Conservation (phyloP, 2,113 vertebrate genomes). For the Cephalopterus ornatus region DNA sequence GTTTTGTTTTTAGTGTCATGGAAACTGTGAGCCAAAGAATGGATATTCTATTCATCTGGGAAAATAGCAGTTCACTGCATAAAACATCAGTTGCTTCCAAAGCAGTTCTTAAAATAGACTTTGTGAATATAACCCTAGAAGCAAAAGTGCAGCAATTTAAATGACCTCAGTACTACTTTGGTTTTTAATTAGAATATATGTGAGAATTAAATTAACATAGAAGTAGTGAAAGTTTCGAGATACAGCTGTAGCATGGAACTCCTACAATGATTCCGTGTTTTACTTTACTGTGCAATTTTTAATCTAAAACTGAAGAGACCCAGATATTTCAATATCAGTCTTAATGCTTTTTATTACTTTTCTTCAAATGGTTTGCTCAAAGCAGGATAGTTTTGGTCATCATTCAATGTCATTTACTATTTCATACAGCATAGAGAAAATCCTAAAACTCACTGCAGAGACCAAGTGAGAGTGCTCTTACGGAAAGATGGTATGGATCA, state of each 20-base stretch:
- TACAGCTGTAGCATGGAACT: not conserved
- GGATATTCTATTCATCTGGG: constrained; percentile 79
- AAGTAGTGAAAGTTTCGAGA: not conserved
- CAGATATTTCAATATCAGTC: not conserved
- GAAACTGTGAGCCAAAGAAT: constrained; percentile 80
- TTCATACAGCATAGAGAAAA: not conserved
- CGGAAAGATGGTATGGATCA: not conserved
- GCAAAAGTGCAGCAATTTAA: constrained; percentile 46
- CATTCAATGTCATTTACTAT: not conserved
- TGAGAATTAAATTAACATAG: constrained; percentile 2
- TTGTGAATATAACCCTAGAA: constrained; percentile 65
- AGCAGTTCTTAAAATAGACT: constrained; percentile 75
- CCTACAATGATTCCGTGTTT: not conserved
- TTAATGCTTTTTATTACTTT: not conserved
- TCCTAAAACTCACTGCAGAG: not conserved
- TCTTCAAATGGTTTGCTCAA: not conserved
- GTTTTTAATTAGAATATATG: not conserved
- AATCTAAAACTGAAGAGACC: not conserved
- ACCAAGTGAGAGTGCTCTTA: not conserved
- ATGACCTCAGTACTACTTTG: constrained; percentile 31
- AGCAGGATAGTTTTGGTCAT: not conserved
- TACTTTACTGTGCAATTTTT: not conserved
- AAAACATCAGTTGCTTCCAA: constrained; percentile 75
- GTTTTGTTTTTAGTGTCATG: constrained; percentile 83
- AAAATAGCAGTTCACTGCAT: constrained; percentile 75